Evolutionary conservation across 2,113 vertebrate genomes (phyloP).

Genomic region (Dipodomys merriami): DNA sequence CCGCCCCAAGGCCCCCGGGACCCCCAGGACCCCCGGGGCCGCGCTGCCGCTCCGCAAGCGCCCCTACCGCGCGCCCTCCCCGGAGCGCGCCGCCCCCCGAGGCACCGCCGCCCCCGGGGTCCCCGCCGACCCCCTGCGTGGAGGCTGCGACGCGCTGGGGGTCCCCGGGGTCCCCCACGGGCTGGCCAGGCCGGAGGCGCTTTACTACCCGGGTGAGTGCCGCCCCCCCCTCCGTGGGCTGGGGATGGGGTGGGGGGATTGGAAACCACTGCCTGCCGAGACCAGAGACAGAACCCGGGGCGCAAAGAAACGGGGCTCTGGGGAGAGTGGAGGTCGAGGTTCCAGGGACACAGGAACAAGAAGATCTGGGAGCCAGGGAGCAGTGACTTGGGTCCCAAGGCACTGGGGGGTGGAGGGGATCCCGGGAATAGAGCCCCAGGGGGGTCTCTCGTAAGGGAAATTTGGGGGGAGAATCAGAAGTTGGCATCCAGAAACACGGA

Average conservation of each 20-base stretch:
- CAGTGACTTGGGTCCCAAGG: background rate
- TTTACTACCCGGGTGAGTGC: conserved; percentile 81
- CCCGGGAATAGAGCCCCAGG: too few relatives aligned
- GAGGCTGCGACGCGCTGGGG: conserved; percentile 14
- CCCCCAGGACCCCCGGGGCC: conserved; percentile 43
- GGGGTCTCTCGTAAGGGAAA: too few relatives aligned
- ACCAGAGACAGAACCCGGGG: background rate
- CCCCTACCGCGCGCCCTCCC: conserved; percentile 69
- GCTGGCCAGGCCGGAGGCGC: conserved; percentile 73
- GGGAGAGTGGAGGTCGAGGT: background rate
- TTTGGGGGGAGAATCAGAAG: background rate
- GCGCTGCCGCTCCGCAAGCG: conserved; percentile 79
- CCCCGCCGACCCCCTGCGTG: conserved; percentile 45
- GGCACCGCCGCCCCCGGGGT: background rate
- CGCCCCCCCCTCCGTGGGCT: background rate
- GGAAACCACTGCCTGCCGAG: background rate
- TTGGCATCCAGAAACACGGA: background rate
- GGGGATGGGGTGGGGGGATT: background rate
- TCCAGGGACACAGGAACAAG: background rate
- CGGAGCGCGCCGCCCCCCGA: conserved; percentile 65
- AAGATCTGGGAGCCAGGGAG: too few relatives aligned
- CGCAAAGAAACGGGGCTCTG: background rate
- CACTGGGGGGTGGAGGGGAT: too few relatives aligned
- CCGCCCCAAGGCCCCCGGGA: conserved; percentile 68
- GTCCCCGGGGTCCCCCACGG: conserved; percentile 55